These are phyloP conservation scores for Bombus impatiens DNA, from an alignment of 1,140 invertebrate species.

Conservation along the genomic window DNA sequence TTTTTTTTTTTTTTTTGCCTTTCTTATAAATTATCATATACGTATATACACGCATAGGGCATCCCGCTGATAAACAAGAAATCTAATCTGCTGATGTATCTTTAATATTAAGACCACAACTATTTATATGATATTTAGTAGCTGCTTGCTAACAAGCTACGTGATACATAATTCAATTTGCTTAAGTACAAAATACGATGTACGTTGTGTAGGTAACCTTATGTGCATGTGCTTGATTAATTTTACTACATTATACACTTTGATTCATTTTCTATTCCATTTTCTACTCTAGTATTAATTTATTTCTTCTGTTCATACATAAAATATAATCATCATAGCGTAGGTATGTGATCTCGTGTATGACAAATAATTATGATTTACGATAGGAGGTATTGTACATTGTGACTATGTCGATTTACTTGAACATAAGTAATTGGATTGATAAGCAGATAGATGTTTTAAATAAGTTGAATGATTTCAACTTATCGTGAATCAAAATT, in stretches of 20 bases:
- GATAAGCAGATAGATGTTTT: not conserved
- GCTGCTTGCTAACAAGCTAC: constrained; percentile 14
- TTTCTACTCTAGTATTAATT: constrained; percentile 34
- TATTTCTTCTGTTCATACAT: constrained; percentile 22
- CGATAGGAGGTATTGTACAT: constrained; percentile 33
- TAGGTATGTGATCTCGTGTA: constrained; percentile 37
- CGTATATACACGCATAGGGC: not conserved
- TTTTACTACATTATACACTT: constrained; percentile 46
- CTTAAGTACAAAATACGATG: constrained; percentile 56
- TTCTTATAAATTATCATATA: not conserved
- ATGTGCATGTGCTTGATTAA: constrained; percentile 57
- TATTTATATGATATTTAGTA: constrained; percentile 6
- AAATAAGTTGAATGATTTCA: constrained; percentile 8
- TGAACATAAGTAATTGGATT: not conserved
- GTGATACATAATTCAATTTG: constrained; percentile 40
- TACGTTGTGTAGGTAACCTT: constrained; percentile 64
- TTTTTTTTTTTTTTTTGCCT: not conserved
- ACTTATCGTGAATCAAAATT: constrained; percentile 54
- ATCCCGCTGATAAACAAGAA: constrained; percentile 4
- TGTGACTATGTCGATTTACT: not conserved
- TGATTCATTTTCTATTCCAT: constrained; percentile 42
- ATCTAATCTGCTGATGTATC: not conserved
- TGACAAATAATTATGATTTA: constrained; percentile 59
- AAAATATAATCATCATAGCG: not conserved
- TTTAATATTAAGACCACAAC: not conserved